A percentile compares a stretch with the other conserved stretches of the same genome.
phyloP scores from a whole-genome alignment of 2,888 invertebrate genomes.

The Nematopogon swammerdamellus region DNA sequence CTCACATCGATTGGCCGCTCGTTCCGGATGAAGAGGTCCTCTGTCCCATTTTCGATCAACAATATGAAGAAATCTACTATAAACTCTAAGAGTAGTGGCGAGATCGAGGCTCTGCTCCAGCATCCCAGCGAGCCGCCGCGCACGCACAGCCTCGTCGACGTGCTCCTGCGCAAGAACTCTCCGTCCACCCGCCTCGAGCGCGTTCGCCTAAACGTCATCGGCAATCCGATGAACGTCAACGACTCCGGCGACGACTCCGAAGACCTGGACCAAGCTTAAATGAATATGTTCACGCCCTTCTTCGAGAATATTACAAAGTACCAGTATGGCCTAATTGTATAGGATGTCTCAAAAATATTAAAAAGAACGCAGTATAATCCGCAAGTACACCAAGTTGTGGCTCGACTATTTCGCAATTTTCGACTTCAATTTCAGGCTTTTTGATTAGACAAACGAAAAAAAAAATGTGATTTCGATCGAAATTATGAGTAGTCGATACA shows the following conservation, averaged over 20 bases:
- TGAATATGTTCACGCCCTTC: too few species aligned
- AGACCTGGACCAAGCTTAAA: too few species aligned
- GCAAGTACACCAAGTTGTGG: too few species aligned
- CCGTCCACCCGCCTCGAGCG: background rate
- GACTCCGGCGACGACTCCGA: background rate
- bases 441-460: too few species aligned
- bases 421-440: too few species aligned
- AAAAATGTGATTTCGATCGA: too few species aligned
- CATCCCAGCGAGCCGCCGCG: conserved; percentile 18
- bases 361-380: too few species aligned
- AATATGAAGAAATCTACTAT: conserved; percentile 17
- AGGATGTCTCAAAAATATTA: too few species aligned
- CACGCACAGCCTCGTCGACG: conserved; percentile 22
- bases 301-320: too few species aligned
- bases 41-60: background rate
- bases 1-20: conserved; percentile 18
- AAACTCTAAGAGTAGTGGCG: conserved; percentile 22
- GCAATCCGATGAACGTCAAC: conserved; percentile 32
- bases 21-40: background rate
- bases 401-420: too few species aligned
- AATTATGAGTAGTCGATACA: too few species aligned
- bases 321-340: too few species aligned
- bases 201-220: conserved; percentile 25
- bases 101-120: conserved; percentile 20
- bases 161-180: background rate